Evolutionary conservation across 2,797 vertebrate species (phyloP).

Genomic region (Threskiornis aethiopicus): DNA sequence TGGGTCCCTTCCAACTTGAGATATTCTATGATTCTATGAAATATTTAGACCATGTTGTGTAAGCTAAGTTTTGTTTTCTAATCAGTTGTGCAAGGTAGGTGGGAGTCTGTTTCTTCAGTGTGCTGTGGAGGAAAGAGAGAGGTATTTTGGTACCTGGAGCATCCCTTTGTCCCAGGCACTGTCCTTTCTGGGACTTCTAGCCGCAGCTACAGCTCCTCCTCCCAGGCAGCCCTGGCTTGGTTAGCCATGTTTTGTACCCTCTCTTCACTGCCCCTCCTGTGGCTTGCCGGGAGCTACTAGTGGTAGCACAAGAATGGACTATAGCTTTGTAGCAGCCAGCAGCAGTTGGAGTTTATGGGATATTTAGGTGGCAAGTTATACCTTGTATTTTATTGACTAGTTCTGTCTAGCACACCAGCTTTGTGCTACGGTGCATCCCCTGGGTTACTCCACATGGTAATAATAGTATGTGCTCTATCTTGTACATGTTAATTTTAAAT

Average conservation of each 20-base stretch:
- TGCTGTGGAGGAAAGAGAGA: not conserved
- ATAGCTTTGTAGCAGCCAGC: not conserved
- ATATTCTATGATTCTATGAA: not conserved
- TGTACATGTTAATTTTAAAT: constrained; percentile 14
- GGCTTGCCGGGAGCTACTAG: not conserved
- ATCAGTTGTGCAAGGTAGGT: not conserved
- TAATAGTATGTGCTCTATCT: not conserved
- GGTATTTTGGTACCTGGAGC: not conserved
- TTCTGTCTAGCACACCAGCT: not conserved
- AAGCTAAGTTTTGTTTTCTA: not conserved
- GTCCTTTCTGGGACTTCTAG: not conserved
- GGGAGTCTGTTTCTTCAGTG: not conserved
- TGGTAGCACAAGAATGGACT: not conserved
- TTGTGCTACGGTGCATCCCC: not conserved
- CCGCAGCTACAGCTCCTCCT: not conserved
- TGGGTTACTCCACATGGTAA: not conserved
- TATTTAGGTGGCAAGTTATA: not conserved
- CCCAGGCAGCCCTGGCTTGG: rapidly evolving
- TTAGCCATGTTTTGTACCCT: rapidly evolving
- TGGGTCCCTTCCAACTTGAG: not conserved
- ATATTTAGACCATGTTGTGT: not conserved
- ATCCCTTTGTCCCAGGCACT: not conserved
- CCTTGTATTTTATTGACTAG: not conserved
- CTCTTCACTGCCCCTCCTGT: not conserved
- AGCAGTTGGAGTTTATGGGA: not conserved